Percentiles rank a stretch among this genome's conserved stretches.
Conservation (phyloP, 2,113 vertebrate species). For the Salvelinus alpinus region DNA sequence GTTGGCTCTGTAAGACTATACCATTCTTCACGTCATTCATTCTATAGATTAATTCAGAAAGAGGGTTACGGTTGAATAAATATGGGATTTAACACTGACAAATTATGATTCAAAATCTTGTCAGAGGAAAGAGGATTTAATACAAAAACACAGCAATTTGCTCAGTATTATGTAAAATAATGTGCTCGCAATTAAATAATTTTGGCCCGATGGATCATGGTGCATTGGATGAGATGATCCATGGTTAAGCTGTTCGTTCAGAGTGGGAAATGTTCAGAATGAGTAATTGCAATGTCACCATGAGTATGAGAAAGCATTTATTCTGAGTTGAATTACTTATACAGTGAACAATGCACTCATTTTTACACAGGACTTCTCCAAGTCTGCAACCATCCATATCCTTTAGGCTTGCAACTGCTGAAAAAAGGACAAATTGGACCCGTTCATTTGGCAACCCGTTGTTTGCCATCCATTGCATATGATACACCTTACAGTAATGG, state of each 20-base stretch:
- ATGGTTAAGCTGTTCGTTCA: background rate
- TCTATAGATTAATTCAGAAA: background rate
- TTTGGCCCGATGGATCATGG: background rate
- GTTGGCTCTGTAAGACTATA: background rate
- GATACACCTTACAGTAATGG: background rate
- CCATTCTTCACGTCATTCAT: background rate
- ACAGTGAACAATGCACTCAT: background rate
- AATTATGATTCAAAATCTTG: background rate
- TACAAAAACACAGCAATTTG: background rate
- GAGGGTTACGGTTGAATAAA: background rate
- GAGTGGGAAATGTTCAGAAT: background rate
- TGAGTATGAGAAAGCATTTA: background rate
- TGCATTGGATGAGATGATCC: background rate
- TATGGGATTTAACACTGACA: background rate
- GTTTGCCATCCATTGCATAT: background rate
- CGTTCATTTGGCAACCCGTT: background rate
- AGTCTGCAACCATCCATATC: background rate
- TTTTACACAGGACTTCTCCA: background rate
- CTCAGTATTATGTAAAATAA: background rate
- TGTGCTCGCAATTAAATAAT: background rate
- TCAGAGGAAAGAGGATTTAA: background rate
- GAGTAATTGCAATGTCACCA: background rate
- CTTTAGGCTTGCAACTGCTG: background rate
- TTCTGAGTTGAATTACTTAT: background rate
- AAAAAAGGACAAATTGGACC: background rate